phyloP scores from a whole-genome alignment of 1,140 invertebrate genomes.

The Acromyrmex charruanus region DNA sequence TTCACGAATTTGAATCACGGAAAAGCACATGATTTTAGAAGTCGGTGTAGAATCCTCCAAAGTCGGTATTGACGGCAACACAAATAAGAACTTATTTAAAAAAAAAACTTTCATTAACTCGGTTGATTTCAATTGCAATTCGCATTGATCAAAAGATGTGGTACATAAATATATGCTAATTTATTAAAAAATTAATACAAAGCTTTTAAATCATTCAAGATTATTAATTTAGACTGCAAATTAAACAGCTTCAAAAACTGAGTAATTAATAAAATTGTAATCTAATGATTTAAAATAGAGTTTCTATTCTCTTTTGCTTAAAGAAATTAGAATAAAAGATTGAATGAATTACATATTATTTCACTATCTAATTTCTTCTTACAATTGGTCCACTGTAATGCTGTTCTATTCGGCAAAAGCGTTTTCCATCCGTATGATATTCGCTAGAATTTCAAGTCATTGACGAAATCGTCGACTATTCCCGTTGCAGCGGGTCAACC shows the following conservation, averaged over 20 bases:
- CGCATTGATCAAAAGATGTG: neutral
- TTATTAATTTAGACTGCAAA: neutral
- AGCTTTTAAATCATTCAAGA: neutral
- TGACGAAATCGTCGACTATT: constrained; percentile 73
- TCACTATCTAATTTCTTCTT: neutral
- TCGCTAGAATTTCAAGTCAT: constrained; percentile 69
- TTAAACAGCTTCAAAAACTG: neutral
- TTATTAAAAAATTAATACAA: constrained; percentile 15
- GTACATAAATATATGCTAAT: neutral
- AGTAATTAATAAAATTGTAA: neutral
- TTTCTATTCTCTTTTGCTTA: neutral
- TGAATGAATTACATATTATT: neutral
- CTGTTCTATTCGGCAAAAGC: neutral
- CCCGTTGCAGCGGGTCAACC: constrained; percentile 76
- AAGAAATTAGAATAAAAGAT: neutral
- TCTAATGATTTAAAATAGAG: neutral
- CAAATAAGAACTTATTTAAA: neutral
- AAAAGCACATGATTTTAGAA: neutral
- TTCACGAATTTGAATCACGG: constrained; percentile 13
- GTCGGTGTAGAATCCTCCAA: neutral
- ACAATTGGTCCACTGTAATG: neutral
- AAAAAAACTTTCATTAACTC: neutral
- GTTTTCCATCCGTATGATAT: constrained; percentile 16
- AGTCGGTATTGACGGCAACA: neutral
- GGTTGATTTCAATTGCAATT: neutral